These are phyloP conservation scores for Pachycephala philippinensis DNA, from an alignment of 2,113 vertebrate species.

Conservation along the genomic window DNA sequence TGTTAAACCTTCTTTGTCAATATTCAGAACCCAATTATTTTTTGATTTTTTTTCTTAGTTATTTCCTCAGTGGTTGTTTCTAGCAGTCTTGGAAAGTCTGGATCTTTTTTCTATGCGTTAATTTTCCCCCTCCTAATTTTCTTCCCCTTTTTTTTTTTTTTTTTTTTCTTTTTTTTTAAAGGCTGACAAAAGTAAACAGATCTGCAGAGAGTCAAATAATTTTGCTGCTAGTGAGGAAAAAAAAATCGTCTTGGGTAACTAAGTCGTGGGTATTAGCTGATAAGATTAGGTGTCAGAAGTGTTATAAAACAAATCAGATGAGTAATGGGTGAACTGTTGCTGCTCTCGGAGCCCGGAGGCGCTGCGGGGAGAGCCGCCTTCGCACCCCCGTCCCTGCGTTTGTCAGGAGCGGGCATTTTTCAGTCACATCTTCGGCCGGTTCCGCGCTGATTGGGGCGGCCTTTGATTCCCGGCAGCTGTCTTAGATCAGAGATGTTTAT, in stretches of 20 bases:
- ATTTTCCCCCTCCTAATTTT: not conserved
- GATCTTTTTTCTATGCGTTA: not conserved
- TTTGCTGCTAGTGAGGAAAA: not conserved
- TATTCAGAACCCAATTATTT: not conserved
- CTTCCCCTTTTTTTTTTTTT: rapidly evolving
- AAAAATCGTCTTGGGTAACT: not conserved
- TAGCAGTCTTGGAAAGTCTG: not conserved
- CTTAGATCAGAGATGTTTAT: conserved; percentile 68
- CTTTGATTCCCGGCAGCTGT: conserved; percentile 61
- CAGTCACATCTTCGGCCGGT: not conserved
- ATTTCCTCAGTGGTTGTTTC: not conserved
- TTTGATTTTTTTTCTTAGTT: not conserved
- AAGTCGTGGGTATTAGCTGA: conserved; percentile 35
- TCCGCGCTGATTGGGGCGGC: not conserved
- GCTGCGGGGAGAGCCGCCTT: not conserved
- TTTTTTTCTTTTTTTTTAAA: not conserved
- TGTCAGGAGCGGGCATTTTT: not conserved
- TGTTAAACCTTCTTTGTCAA: not conserved
- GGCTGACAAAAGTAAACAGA: not conserved
- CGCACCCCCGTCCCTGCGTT: not conserved
- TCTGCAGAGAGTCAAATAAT: not conserved
- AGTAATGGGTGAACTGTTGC: not conserved
- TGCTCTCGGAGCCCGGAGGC: not conserved
- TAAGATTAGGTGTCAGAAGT: conserved; percentile 52
- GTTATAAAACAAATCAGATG: conserved; percentile 62